Base-by-base conservation (phyloP, 2,113 vertebrate species). In the Notarius lentiginosus region DNA sequence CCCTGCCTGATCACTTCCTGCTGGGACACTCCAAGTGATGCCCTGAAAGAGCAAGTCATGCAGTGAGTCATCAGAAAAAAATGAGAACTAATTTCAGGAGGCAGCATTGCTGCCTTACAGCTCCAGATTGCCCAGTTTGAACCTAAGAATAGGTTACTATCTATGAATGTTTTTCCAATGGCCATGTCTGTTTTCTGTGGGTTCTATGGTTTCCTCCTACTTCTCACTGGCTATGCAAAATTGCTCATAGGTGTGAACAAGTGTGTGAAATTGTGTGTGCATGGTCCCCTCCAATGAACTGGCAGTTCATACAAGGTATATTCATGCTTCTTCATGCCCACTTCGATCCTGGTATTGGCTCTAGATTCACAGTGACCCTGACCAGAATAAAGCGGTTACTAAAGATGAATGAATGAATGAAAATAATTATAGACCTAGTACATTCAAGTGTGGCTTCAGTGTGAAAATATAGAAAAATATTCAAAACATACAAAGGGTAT, bases 1-100 rank as follows among this genome's bases (percentile, higher is more conserved):
- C 94, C 91, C 90, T 94, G 94, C 41, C 92, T 92, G 86, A 92
- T 90, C 83, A 96, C 93, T 0, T 60, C 58, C 12, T 79, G 90
- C 91, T 91, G 93, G 0, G 87, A 91, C 0, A 30, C 56, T 47
- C 88, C 79, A 20, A 96, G 89, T 85, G 95, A 93, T 53, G 92
- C 92, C 92, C 91, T 95, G 87, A 80, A 86, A 34, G 9, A 55
- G 15, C 68, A 8, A 49, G 34, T 27, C 8, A 53, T 56, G 49
- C 49, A 77, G 22, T n/a, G 9, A 75, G 41, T 47, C 9, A 72
- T 18, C 34, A 30, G 66, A 73, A 73, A 41, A n/a, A 41, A 72
- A 47, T 47, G 17, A 49, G 1, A 2, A 53, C 10, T 76, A 14
- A n/a, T n/a, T 75, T 51, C 18, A 75, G 9, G 9, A 49, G 18